Evolutionary conservation across 2,888 invertebrate genomes (phyloP).

Genomic region (Lasioglossum morio): DNA sequence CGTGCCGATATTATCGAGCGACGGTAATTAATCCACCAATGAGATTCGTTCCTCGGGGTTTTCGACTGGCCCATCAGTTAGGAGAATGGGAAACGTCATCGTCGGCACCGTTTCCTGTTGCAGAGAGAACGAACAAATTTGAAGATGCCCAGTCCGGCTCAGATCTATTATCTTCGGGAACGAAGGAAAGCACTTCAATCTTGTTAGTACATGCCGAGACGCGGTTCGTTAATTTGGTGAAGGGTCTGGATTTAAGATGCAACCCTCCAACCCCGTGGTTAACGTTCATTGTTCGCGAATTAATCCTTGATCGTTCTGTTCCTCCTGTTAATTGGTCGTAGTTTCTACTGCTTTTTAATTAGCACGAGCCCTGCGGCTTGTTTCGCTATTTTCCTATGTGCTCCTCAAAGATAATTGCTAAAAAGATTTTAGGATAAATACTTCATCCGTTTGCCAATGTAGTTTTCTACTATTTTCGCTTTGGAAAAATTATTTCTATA

Average conservation of each 20-base stretch:
- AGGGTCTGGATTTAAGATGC: neutral
- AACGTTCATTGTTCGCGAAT: neutral
- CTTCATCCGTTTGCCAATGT: too few species aligned
- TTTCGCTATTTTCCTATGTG: neutral
- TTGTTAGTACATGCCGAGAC: neutral
- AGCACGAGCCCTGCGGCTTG: neutral
- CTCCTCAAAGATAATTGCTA: neutral
- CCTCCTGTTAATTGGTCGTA: neutral
- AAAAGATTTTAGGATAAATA: neutral
- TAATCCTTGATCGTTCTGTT: neutral
- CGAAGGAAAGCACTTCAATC: conserved; percentile 1
- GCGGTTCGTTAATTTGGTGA: neutral
- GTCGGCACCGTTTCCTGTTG: conserved; percentile 19
- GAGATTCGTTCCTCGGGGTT: conserved; percentile 54
- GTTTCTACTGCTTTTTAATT: neutral
- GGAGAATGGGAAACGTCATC: conserved; percentile 51
- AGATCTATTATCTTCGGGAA: neutral
- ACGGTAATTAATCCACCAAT: conserved; percentile 71
- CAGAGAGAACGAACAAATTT: neutral
- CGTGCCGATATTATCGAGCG: conserved; percentile 73
- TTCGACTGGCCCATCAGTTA: conserved; percentile 42
- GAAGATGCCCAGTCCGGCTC: neutral
- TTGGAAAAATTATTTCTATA: too few species aligned
- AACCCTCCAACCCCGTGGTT: neutral
- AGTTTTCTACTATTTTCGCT: too few species aligned